Conservation (phyloP, 2,113 vertebrate species). For the Nesoenas mayeri region DNA sequence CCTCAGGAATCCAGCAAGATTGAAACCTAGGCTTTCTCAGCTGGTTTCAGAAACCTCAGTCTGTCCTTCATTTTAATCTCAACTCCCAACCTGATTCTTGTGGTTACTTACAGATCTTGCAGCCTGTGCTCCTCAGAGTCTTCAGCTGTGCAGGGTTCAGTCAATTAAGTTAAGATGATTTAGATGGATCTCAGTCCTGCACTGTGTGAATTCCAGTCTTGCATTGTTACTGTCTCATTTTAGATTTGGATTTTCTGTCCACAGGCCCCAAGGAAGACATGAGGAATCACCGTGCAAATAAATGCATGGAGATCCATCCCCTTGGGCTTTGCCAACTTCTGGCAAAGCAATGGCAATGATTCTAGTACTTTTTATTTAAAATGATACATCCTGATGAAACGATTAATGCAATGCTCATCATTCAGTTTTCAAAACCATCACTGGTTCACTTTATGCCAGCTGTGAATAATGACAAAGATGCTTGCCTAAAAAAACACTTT, state of each 20-base stretch:
- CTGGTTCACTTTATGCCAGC: neutral
- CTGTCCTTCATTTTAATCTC: slow-evolving; percentile 6
- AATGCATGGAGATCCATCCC: neutral
- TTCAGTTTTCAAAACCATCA: neutral
- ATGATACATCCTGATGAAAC: slow-evolving; percentile 14
- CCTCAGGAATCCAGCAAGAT: slow-evolving; percentile 10
- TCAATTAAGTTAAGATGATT: neutral
- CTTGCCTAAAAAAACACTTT: neutral
- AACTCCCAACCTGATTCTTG: neutral
- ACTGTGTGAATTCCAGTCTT: neutral
- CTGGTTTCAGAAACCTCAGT: slow-evolving; percentile 18
- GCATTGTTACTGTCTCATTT: neutral
- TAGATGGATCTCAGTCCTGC: neutral
- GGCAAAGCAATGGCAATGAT: slow-evolving; percentile 6
- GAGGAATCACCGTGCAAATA: neutral
- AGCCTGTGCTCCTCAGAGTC: neutral
- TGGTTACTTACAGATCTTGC: neutral
- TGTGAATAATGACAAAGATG: neutral
- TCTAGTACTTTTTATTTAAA: slow-evolving; percentile 25
- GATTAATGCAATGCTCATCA: neutral
- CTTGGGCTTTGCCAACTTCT: neutral
- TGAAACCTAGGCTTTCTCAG: slow-evolving; percentile 13
- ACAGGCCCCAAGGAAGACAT: neutral
- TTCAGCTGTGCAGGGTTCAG: neutral
- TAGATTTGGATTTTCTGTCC: neutral